Evolutionary conservation across 92 coral and sea anemone species (phyloP).

Genomic region (Diadumene lineata): DNA sequence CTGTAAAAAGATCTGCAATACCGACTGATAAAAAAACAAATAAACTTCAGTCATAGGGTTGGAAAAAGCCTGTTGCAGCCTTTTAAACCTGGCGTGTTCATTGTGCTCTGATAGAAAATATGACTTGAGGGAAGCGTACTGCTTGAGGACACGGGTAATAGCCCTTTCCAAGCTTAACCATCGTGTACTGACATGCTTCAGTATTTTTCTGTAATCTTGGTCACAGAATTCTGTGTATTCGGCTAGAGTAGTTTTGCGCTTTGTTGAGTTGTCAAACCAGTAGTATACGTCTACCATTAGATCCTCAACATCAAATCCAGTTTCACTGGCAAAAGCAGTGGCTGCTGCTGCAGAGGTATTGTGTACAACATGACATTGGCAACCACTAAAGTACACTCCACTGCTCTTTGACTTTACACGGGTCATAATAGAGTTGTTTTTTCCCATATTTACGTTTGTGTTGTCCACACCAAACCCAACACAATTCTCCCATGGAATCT

Average conservation of each 20-base stretch:
- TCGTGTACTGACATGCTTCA: constrained; percentile 58
- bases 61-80: constrained; percentile 39
- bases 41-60: constrained; percentile 67
- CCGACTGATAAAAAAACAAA: constrained; percentile 46
- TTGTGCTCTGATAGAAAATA: constrained; percentile 54
- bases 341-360: constrained; percentile 53
- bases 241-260: constrained; percentile 49
- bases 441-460: constrained; percentile 56
- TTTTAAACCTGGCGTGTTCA: constrained; percentile 43
- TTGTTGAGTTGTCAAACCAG: constrained; percentile 59
- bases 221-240: constrained; percentile 59
- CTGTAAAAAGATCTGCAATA: constrained; percentile 46
- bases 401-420: constrained; percentile 39
- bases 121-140: constrained; percentile 48
- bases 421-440: constrained; percentile 49
- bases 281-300: constrained; percentile 54
- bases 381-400: constrained; percentile 60
- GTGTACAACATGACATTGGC: constrained; percentile 68
- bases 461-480: constrained; percentile 56
- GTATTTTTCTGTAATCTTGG: constrained; percentile 56
- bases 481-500: constrained; percentile 65
- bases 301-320: constrained; percentile 60
- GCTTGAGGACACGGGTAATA: constrained; percentile 32
- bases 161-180: constrained; percentile 64
- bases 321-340: constrained; percentile 30